Base-by-base conservation (phyloP, 2,113 vertebrate genomes). In the Puffinus mauretanicus region DNA sequence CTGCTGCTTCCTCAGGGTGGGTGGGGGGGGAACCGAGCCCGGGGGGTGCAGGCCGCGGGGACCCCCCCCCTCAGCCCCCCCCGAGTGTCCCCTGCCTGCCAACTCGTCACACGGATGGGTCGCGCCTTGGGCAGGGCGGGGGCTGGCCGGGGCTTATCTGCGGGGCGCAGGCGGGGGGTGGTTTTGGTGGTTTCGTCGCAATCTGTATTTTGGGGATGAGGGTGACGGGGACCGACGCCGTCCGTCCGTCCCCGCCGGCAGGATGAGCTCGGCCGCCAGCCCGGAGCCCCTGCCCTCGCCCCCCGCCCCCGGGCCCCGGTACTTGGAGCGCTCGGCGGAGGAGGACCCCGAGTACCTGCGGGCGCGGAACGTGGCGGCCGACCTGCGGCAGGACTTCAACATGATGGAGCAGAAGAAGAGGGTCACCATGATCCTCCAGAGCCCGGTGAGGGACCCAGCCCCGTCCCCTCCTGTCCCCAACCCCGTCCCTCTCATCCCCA, bases 341-440 rank as follows among this genome's bases (percentile, higher is more conserved):
- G 98, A 98, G 2, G 98, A 98, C 55, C 98, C 98, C 0, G 99
- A 99, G 73, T 97, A 98, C 86, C 96, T 97, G 98, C 99, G 95
- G 96, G 98, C 83, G 52, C 98, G 98, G 95, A 98, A 93, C 78
- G 96, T 80, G 58, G 97, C 97, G 0, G 96, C 98, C 0, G 97
- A 95, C 97, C 98, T 97, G 98, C 98, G 77, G 96, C 99, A 98
- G 89, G 98, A 98, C 14, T 98, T 99, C 92, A 98, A 98, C 69
- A 97, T 98, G 82, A 98, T 98, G 92, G 98, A 98, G 87, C 99
- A 99, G 93, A 99, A 99, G 98, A 99, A 99, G 82, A 97, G 98
- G 11, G 99, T 99, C 86, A 99, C 99, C 93, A 99, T 99, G 98
- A 99, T 99, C 79, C 98, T 99, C 57, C 99, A 99, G 97, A 99